Conservation (phyloP, 2,888 invertebrate species). For the Argyresthia goedartella region DNA sequence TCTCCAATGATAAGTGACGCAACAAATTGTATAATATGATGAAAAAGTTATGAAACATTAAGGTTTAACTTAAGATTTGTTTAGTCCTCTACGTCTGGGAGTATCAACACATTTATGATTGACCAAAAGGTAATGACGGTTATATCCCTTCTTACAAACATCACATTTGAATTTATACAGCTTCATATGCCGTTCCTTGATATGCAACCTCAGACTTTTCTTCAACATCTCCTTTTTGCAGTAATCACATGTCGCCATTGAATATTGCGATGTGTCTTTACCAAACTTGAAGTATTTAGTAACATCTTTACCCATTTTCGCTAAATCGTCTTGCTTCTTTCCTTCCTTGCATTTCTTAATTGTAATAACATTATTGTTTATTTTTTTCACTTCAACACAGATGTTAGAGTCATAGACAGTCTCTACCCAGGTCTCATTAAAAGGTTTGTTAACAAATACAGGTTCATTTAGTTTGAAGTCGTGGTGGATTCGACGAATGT, state of each 20-base stretch:
- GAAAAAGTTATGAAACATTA: too few species aligned
- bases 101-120: conserved; percentile 29
- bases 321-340: conserved; percentile 1
- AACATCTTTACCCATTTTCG: not conserved
- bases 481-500: conserved; percentile 38
- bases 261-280: conserved; percentile 27
- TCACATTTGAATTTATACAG: conserved; percentile 34
- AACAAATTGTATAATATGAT: too few species aligned
- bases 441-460: conserved; percentile 19
- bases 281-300: not conserved
- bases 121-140: conserved; percentile 35
- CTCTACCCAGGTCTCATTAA: conserved; percentile 51
- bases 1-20: too few species aligned
- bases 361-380: conserved; percentile 34
- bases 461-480: conserved; percentile 23
- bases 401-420: conserved; percentile 26
- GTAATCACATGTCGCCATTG: conserved; percentile 43
- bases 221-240: conserved; percentile 52
- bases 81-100: too few species aligned
- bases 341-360: conserved; percentile 27
- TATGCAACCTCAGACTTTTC: conserved; percentile 42
- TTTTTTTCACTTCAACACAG: conserved; percentile 44
- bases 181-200: conserved; percentile 38
- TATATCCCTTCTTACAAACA: conserved; percentile 25
- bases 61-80: too few species aligned